Base-by-base conservation (phyloP, 2,113 vertebrate species). In the Triplophysa siluroides region DNA sequence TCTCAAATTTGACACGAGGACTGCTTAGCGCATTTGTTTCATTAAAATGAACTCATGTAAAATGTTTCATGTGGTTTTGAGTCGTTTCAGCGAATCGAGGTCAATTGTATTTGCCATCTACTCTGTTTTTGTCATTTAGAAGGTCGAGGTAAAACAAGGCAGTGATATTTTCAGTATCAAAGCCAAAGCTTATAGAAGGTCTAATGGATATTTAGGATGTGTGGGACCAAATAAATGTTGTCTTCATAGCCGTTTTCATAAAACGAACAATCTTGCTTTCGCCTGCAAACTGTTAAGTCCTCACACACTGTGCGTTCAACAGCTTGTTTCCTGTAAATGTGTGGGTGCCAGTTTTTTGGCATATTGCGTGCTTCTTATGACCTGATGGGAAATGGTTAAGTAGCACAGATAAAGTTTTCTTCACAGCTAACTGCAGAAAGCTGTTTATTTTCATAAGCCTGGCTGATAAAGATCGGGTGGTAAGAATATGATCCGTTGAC, bases 331-430 rank as follows among this genome's bases (percentile, higher is more conserved):
- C 61, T 69, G 54, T 45, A 79, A 83, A 74, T 83, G 67, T 79
- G 78, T 38, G 78, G 61, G 65, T 83, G 77, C 62, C 78, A 71
- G 66, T 41, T 80, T 65, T 73, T 80, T 80, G 68, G 70, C 70
- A 62, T 64, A 74, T 76, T 50, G 66, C 29, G 47, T 33, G 29
- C 62, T n/a, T 74, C 63, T 21, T 76, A 66, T 63, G 50, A 68
- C 41, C 67, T 56, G 60, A 77, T 24, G 21, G 43, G 26, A 47
- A 69, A 62, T 47, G 38, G 52, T 76, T 38, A 29, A 23, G 78
- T 19, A n/a, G 43, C 50, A 66, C 65, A 33, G 74, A 80, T 45
- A 60, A 78, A 80, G 41, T 76, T 77, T 41, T 73, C 45, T 14
- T 38, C 66, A 50, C 47, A 26, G 50, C 24, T 67, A 58, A 68